Evolutionary conservation across 2,888 invertebrate species (phyloP).

Genomic region (Ctena decussata): DNA sequence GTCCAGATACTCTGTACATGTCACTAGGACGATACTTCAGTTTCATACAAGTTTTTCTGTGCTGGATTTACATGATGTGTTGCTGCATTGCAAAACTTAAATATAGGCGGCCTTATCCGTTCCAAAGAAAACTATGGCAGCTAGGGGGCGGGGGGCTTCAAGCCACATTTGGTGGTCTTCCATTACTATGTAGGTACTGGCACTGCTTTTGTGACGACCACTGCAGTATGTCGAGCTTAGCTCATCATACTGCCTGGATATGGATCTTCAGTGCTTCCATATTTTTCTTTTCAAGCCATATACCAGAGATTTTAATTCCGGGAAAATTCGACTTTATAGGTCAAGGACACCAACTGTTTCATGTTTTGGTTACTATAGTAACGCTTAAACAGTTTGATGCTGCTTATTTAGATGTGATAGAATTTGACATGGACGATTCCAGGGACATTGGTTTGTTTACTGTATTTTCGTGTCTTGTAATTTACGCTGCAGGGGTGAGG

Average conservation of each 20-base stretch:
- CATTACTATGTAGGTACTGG: conserved; percentile 57
- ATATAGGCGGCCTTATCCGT: conserved; percentile 70
- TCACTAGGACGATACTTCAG: neutral
- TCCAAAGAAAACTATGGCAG: conserved; percentile 68
- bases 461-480: neutral
- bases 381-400: conserved; percentile 55
- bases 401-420: conserved; percentile 39
- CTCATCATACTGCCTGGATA: conserved; percentile 67
- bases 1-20: conserved; percentile 52
- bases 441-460: neutral
- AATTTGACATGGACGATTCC: neutral
- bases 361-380: conserved; percentile 57
- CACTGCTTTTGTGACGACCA: conserved; percentile 54
- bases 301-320: conserved; percentile 71
- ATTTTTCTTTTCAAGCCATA: conserved; percentile 73
- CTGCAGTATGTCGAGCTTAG: conserved; percentile 62
- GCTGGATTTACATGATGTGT: conserved; percentile 66
- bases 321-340: conserved; percentile 73
- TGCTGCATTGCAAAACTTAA: conserved; percentile 69
- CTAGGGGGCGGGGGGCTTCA: conserved; percentile 63
- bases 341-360: conserved; percentile 80
- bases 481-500: neutral
- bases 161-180: conserved; percentile 48
- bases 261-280: conserved; percentile 61
- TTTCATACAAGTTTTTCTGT: conserved; percentile 49